These are phyloP conservation scores for Tetrax tetrax DNA, from an alignment of 2,113 vertebrate species.

Conservation along the genomic window DNA sequence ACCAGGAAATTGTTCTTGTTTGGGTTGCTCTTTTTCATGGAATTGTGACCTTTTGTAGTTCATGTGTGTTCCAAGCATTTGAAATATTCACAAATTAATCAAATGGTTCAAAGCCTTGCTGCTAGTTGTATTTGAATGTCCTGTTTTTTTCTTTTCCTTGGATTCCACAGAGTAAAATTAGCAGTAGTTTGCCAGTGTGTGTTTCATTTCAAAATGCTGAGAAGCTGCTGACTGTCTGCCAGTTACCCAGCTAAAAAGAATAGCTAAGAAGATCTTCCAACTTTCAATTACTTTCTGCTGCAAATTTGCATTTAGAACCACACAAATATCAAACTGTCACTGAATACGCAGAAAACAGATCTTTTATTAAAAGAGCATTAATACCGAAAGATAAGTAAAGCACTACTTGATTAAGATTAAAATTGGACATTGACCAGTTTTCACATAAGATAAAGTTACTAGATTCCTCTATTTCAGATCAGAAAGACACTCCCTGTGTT, in stretches of 20 bases:
- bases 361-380: not conserved
- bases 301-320: not conserved
- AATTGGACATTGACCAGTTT: not conserved
- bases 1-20: constrained; percentile 41
- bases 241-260: constrained; percentile 6
- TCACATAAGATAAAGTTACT: not conserved
- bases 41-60: constrained; percentile 50
- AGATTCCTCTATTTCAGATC: not conserved
- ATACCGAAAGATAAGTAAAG: not conserved
- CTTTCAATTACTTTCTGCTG: not conserved
- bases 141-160: constrained; percentile 17
- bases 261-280: not conserved
- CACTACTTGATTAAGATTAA: not conserved
- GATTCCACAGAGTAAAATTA: constrained; percentile 53
- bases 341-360: not conserved
- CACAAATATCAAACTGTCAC: not conserved
- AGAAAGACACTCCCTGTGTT: not conserved
- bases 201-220: not conserved
- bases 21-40: constrained; percentile 38
- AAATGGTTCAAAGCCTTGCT: constrained; percentile 6
- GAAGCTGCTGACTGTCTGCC: constrained; percentile 11
- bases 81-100: constrained; percentile 39
- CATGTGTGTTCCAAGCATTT: constrained; percentile 23
- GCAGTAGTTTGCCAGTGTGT: not conserved
- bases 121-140: constrained; percentile 12